Evolutionary conservation across 1,140 invertebrate genomes (phyloP).

Genomic region (silkworm (Bombyx mori)): ASM3026992v2 NC_085125.1:6697501-6698000

Average conservation of each 20-base stretch:
- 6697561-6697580: conserved; percentile 59
- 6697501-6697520: too few relatives aligned
- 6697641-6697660: conserved; percentile 56
- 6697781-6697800: conserved; percentile 54
- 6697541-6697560: conserved; percentile 52
- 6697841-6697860: too few relatives aligned
- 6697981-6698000: too few relatives aligned
- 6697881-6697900: too few relatives aligned
- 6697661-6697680: conserved; percentile 59
- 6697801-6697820: conserved; percentile 24
- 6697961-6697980: too few relatives aligned
- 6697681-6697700: conserved; percentile 58
- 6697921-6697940: too few relatives aligned
- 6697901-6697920: neutral
- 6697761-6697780: conserved; percentile 44
- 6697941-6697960: neutral
- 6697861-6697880: too few relatives aligned
- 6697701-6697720: conserved; percentile 58
- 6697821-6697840: too few relatives aligned
- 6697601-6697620: conserved; percentile 38
- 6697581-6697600: conserved; percentile 43
- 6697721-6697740: conserved; percentile 48
- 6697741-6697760: conserved; percentile 47
- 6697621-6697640: conserved; percentile 53
- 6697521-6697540: neutral